Evolutionary conservation across 2,888 invertebrate species (phyloP).

Genomic region (Orthonevra nobilis): DNA sequence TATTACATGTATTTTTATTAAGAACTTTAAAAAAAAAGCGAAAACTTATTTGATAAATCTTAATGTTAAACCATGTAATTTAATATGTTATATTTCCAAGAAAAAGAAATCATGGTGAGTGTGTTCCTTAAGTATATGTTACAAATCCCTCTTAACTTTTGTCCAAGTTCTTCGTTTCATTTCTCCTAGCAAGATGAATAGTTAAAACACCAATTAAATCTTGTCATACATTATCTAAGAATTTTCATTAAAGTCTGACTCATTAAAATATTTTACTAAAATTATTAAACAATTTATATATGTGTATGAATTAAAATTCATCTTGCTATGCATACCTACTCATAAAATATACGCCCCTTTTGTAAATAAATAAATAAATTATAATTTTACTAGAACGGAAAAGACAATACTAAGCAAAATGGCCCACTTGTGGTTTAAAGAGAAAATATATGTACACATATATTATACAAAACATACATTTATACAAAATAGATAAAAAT

Average conservation of each 20-base stretch:
- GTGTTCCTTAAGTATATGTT: slow-evolving; percentile 53
- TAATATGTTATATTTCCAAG: slow-evolving; percentile 34
- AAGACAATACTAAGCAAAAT: slow-evolving; percentile 66
- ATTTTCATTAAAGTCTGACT: slow-evolving; percentile 63
- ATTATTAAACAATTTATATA: slow-evolving; percentile 7
- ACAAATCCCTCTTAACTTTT: slow-evolving; percentile 4
- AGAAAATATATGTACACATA: slow-evolving; percentile 18
- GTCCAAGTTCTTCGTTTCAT: slow-evolving; percentile 1
- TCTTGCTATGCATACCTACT: slow-evolving; percentile 30
- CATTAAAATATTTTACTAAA: slow-evolving; percentile 40
- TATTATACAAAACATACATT: slow-evolving; percentile 1
- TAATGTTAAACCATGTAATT: slow-evolving; percentile 46
- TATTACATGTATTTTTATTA: slow-evolving; percentile 15
- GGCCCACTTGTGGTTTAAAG: slow-evolving; percentile 16
- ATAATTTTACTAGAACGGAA: slow-evolving; percentile 53
- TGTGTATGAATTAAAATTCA: slow-evolving; percentile 26
- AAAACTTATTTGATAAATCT: slow-evolving; percentile 47
- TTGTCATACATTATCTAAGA: slow-evolving; percentile 36
- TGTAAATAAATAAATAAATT: slow-evolving; percentile 50
- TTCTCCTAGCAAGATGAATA: slow-evolving; percentile 33
- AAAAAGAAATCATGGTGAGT: slow-evolving; percentile 60
- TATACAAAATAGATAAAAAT: slow-evolving; percentile 11
- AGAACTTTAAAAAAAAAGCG: slow-evolving; percentile 10
- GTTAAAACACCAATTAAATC: slow-evolving; percentile 9
- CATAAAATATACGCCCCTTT: slow-evolving; percentile 25